Percentiles rank a stretch among this genome's conserved stretches.
These are phyloP conservation scores for Willisornis vidua DNA, from an alignment of 2,113 vertebrate genomes.

Conservation along the genomic window DNA sequence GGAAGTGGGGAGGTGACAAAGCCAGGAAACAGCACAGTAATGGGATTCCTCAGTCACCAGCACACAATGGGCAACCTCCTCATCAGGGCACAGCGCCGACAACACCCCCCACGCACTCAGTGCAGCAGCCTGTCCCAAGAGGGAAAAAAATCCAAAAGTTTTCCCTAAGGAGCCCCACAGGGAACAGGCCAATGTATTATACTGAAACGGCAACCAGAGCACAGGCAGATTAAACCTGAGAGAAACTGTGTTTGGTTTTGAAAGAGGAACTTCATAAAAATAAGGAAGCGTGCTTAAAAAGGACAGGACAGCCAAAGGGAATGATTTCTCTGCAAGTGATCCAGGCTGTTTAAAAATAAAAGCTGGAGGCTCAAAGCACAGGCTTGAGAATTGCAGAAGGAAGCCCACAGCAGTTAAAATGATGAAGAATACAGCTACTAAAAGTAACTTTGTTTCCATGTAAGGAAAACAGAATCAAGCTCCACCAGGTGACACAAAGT, in stretches of 20 bases:
- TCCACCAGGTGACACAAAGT: neutral
- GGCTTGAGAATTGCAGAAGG: neutral
- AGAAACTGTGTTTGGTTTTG: neutral
- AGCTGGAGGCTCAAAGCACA: neutral
- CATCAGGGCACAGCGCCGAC: neutral
- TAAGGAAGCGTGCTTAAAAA: neutral
- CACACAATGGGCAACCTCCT: neutral
- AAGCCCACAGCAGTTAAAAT: neutral
- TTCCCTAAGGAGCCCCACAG: neutral
- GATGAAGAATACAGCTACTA: neutral
- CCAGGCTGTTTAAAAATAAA: slow-evolving; percentile 3
- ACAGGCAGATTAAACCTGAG: neutral
- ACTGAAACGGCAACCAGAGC: neutral
- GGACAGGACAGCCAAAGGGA: neutral
- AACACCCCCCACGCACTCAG: neutral
- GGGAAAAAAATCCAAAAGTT: neutral
- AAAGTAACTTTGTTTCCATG: neutral
- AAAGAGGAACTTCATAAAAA: slow-evolving; percentile 21
- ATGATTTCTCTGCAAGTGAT: neutral
- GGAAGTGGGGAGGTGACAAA: neutral
- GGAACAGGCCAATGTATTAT: neutral
- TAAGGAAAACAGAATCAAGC: neutral
- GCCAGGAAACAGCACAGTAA: neutral
- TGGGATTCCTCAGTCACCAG: neutral
- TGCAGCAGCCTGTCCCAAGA: neutral